These are phyloP conservation scores for Murina feae DNA, from an alignment of 2,113 vertebrate genomes.

Conservation along the genomic window DNA sequence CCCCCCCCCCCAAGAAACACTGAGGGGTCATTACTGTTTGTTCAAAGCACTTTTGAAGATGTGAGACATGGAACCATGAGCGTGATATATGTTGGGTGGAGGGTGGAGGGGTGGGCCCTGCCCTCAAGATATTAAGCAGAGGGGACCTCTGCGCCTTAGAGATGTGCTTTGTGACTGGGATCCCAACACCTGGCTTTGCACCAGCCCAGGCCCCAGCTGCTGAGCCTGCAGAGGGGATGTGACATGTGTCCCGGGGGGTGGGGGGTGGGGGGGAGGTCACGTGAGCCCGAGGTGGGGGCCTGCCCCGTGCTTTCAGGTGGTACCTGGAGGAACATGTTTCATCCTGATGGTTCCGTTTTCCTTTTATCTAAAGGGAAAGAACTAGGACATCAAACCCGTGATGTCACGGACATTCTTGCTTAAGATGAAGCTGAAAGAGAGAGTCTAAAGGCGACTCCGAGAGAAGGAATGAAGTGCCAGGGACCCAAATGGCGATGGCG, in stretches of 20 bases:
- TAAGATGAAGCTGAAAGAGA: constrained; percentile 1
- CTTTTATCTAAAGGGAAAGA: not conserved
- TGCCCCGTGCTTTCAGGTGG: not conserved
- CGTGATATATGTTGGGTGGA: constrained; percentile 4
- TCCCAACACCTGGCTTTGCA: not conserved
- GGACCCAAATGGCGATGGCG: not conserved
- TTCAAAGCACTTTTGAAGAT: constrained; percentile 74
- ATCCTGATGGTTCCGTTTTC: not conserved
- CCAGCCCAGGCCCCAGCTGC: not conserved
- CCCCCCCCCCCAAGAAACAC: not conserved
- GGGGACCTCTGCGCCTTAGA: not conserved
- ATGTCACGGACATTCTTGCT: not conserved
- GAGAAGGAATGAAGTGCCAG: not conserved
- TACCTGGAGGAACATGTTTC: not conserved
- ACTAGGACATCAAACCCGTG: not conserved
- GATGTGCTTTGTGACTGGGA: not conserved
- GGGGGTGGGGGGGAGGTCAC: not conserved
- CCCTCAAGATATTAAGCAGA: not conserved
- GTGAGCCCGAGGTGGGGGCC: not conserved
- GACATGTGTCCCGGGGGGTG: too few species aligned
- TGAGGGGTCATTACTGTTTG: constrained; percentile 63
- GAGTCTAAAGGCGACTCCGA: not conserved
- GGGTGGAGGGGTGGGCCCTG: not conserved
- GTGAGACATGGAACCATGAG: constrained; percentile 43
- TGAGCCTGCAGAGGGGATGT: not conserved